Evolutionary conservation across 2,888 invertebrate genomes (phyloP).

Genomic region (Mamestra brassicae): DNA sequence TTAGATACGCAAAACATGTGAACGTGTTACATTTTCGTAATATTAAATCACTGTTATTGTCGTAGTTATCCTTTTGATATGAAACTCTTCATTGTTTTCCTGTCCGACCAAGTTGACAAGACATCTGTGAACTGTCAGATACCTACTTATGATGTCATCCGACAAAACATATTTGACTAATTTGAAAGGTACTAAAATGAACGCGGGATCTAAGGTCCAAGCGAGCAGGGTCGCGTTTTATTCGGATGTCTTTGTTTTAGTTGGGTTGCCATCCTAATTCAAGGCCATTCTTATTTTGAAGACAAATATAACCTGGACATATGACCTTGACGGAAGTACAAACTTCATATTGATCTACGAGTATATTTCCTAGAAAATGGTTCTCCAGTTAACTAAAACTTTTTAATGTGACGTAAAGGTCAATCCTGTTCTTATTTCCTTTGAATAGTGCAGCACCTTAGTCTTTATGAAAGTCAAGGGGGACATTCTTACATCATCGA

Average conservation of each 20-base stretch:
- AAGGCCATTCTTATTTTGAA: background rate
- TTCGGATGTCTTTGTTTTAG: background rate
- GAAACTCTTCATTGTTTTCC: background rate
- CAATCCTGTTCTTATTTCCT: background rate
- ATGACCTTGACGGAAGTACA: background rate
- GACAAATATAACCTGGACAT: background rate
- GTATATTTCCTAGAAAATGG: background rate
- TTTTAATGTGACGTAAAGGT: background rate
- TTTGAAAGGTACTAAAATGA: background rate
- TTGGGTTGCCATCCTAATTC: background rate
- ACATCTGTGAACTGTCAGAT: background rate
- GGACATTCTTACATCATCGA: background rate
- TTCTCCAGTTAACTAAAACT: background rate
- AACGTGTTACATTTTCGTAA: slow-evolving; percentile 30
- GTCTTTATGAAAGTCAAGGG: background rate
- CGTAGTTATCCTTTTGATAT: background rate
- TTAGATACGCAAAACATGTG: slow-evolving; percentile 48
- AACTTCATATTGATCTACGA: background rate
- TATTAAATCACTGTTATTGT: slow-evolving; percentile 1
- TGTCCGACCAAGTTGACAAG: no score
- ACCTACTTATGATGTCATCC: slow-evolving; percentile 5
- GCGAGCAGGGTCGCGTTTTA: background rate
- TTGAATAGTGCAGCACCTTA: background rate
- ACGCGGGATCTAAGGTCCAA: background rate
- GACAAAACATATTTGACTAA: background rate